Base-by-base conservation (phyloP, 2,113 vertebrate species). In the Trogon surrucura region DNA sequence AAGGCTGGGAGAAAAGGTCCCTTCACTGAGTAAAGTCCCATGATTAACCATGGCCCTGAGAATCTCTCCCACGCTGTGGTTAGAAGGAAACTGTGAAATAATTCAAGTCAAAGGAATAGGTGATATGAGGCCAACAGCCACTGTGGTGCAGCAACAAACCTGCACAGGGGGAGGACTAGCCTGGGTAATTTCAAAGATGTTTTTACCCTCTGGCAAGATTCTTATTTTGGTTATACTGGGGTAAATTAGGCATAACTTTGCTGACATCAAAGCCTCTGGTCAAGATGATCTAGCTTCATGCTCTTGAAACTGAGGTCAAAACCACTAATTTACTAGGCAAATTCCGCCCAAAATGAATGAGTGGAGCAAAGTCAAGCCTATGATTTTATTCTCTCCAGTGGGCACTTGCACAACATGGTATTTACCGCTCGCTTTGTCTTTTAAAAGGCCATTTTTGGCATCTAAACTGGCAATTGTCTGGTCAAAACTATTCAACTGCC, bases 241-340 rank as follows among this genome's bases (percentile, higher is more conserved):
- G 29, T 74, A 77, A 90, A 66, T 70, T 62, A 66, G 44, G 26
- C 57, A 6, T 86, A 71, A 80, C 10, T 70, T 91, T 9, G 18
- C 38, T 81, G 85, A 88, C 85, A 67, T 92, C 18, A 58, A 61
- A 85, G 79, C 25, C 34, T 74, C 32, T 74, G 47, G 61, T 80
- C 32, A 65, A 11, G 57, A 84, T 51, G 29, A 53, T 73, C 47
- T 41, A n/a, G 48, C 48, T 83, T 83, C 51, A 27, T 88, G 66
- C 41, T 71, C 48, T 58, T 81, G 53, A 93, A 93, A 58, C 34
- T 57, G 67, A 91, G 69, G 85, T 88, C 85, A 94, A 93, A 88
- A 3, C 45, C 82, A 64, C 66, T 62, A 60, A 70, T 85, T 70
- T 89, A 62, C 71, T 83, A n/a, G 75, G 80, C 66, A 34, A 85